A percentile compares a stretch with the other conserved stretches of the same genome.
Conservation (phyloP, 2,888 invertebrate species). For the Chymomyza caudatula region DNA sequence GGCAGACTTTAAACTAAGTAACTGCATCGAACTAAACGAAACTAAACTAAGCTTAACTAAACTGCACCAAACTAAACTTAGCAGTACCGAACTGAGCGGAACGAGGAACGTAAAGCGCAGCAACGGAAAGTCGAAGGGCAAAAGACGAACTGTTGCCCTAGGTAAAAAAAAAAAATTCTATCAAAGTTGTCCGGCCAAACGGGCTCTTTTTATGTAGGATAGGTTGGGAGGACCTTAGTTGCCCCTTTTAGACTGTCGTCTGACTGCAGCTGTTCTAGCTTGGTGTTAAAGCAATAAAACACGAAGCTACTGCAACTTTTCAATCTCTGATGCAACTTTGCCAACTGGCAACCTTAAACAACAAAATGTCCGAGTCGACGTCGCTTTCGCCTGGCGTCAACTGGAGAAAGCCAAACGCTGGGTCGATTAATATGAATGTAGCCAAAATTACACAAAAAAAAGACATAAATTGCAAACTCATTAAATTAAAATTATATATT, state of each 20-base stretch:
- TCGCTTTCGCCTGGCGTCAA: too few species aligned
- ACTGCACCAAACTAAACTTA: neutral
- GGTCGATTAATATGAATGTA: neutral
- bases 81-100: slow-evolving; percentile 33
- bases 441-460: neutral
- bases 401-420: neutral
- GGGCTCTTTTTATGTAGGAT: neutral
- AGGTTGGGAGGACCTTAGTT: neutral
- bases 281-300: slow-evolving; percentile 68
- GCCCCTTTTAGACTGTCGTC: neutral
- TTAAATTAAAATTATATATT: slow-evolving; percentile 72
- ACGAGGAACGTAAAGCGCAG: slow-evolving; percentile 6
- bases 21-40: slow-evolving; percentile 48
- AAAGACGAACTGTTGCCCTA: neutral
- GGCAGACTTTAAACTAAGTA: slow-evolving; percentile 36
- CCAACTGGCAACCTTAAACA: neutral
- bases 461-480: slow-evolving; percentile 71
- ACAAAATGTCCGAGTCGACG: neutral
- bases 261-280: slow-evolving; percentile 9
- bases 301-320: slow-evolving; percentile 59
- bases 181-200: slow-evolving; percentile 55
- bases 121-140: neutral
- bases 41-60: neutral
- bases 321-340: slow-evolving; percentile 63
- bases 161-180: slow-evolving; percentile 53